Base-by-base conservation (phyloP, 2,113 vertebrate genomes). In the Pionites leucogaster region DNA sequence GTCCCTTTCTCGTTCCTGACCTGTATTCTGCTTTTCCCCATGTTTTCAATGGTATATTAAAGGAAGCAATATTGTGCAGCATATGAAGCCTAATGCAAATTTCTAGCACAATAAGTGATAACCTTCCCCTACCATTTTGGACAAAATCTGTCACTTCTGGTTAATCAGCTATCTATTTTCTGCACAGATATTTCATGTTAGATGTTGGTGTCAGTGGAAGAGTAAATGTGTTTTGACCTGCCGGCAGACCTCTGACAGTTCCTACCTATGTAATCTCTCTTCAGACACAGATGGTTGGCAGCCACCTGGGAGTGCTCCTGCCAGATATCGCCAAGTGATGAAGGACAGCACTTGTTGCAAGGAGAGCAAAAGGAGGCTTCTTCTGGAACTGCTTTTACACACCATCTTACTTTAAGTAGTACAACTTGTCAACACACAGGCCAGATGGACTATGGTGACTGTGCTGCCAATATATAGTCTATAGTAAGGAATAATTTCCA, bases 301-400 rank as follows among this genome's bases (percentile, higher is more conserved):
- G 67, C 49, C 20, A 35, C 35, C 20, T 14, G 7, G 11, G 71
- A 37, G 22, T n/a, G 74, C 64, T 85, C 28, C 42, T 35, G 23
- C 47, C 39, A 29, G 57, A 42, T 29, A 9, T n/a, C 4, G 9
- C 69, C 18, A 12, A 77, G 14, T 9, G 7, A 2, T 0, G 3
- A 42, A 41, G 67, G 37, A 22, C 5, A 59, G 53, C 0, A 0
- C 27, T 67, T 19, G 1, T 17, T 57, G 62, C 57, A 28, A 47
- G 33, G 24, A 25, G 65, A 31, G 35, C 15, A 42, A 63, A 63
- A 9, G 17, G 13, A 64, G 60, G 13, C 6, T 60, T 18, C 20
- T 17, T 11, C 47, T 90, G 62, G 15, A 63, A 29, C 42, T 0
- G 3, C 47, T 76, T 76, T 79, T 55, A 17, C 17, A 23, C 25